A percentile compares a stretch with the other conserved stretches of the same genome.
Evolutionary conservation across 2,797 vertebrate genomes (phyloP).

Genomic region (Macropodus opercularis): DNA sequence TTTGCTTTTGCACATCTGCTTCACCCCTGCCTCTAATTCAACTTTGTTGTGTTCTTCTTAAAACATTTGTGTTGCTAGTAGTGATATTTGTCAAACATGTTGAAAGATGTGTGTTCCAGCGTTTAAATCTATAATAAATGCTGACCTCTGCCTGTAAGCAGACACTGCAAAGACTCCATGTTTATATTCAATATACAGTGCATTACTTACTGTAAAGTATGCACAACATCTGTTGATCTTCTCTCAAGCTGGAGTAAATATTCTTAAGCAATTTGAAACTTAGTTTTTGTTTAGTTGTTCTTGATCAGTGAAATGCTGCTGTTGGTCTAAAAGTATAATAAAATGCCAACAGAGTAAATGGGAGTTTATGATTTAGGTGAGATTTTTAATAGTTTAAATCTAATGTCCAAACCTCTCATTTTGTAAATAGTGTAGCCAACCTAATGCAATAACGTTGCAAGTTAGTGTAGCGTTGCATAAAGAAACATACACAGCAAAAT

Average conservation of each 20-base stretch:
- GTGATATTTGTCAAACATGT: neutral
- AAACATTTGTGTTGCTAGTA: neutral
- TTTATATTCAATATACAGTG: neutral
- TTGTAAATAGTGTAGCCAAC: too few relatives aligned
- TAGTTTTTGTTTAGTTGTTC: too few relatives aligned
- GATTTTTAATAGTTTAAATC: too few relatives aligned
- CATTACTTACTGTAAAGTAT: conserved; percentile 2
- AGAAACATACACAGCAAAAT: too few relatives aligned
- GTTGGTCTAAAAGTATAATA: too few relatives aligned
- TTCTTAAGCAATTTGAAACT: conserved; percentile 3
- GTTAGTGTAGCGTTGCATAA: too few relatives aligned
- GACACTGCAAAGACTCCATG: neutral
- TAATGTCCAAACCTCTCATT: too few relatives aligned
- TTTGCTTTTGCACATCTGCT: neutral
- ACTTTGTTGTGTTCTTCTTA: neutral
- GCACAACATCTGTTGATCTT: neutral
- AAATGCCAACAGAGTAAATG: too few relatives aligned
- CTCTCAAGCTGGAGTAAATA: neutral
- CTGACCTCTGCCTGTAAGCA: neutral
- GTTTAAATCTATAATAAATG: neutral
- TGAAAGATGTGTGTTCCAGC: neutral
- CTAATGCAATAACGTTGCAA: too few relatives aligned
- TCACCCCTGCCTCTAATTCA: neutral
- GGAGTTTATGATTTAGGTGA: too few relatives aligned
- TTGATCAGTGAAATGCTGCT: too few relatives aligned